These are phyloP conservation scores for Pachypanchax playfairii DNA, from an alignment of 2,113 vertebrate genomes.

Conservation along the genomic window DNA sequence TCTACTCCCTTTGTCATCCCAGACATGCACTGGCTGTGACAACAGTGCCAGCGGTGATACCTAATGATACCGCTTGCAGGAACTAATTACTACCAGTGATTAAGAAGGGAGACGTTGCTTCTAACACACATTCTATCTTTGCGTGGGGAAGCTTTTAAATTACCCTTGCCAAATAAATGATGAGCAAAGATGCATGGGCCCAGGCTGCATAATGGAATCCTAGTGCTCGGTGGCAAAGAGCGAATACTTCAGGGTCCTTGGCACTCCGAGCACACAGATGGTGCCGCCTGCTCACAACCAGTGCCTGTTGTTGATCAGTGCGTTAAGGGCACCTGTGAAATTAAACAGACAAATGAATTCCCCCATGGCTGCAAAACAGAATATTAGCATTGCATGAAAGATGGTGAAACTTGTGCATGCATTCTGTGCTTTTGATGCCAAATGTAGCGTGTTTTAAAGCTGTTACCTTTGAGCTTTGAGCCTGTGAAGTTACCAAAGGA, in stretches of 20 bases:
- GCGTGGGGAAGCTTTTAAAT: slow-evolving; percentile 65
- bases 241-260: slow-evolving; percentile 63
- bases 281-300: slow-evolving; percentile 65
- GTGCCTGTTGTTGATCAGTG: slow-evolving; percentile 58
- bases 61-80: slow-evolving; percentile 66
- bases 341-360: slow-evolving; percentile 76
- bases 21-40: slow-evolving; percentile 58
- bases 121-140: slow-evolving; percentile 64
- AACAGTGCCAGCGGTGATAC: slow-evolving; percentile 55
- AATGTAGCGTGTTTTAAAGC: slow-evolving; percentile 43
- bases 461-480: slow-evolving; percentile 29
- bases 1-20: slow-evolving; percentile 62
- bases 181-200: slow-evolving; percentile 68
- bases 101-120: slow-evolving; percentile 60
- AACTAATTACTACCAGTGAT: slow-evolving; percentile 71
- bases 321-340: slow-evolving; percentile 74
- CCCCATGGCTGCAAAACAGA: slow-evolving; percentile 61
- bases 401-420: slow-evolving; percentile 41
- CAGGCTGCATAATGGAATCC: slow-evolving; percentile 61
- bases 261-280: slow-evolving; percentile 68
- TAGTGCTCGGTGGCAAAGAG: slow-evolving; percentile 56
- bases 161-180: slow-evolving; percentile 74
- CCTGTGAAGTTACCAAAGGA: slow-evolving; percentile 47
- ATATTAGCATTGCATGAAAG: slow-evolving; percentile 58
- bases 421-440: slow-evolving; percentile 46